Evolutionary conservation across 2,797 vertebrate species (phyloP).

Genomic region (Acanthopagrus latus): DNA sequence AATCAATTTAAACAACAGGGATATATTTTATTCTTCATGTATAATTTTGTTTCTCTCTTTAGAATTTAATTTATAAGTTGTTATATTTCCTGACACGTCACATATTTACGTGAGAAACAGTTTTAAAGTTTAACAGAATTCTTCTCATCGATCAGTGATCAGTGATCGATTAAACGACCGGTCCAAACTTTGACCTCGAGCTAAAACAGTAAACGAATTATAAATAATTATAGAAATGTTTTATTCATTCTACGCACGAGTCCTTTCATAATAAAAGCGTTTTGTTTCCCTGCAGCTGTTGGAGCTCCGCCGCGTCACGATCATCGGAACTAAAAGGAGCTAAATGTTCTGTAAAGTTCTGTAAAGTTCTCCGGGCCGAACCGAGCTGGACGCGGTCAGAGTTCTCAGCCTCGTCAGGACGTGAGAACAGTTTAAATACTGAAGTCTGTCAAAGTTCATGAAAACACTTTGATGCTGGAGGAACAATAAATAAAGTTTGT

Average conservation of each 20-base stretch:
- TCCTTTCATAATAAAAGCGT: neutral
- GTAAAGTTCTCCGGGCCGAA: too few relatives aligned
- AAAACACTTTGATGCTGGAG: neutral
- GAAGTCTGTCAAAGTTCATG: neutral
- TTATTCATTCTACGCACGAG: neutral
- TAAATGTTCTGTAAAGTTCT: too few relatives aligned
- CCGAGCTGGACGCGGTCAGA: neutral
- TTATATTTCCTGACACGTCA: neutral
- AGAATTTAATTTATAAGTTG: neutral
- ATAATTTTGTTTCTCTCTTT: neutral
- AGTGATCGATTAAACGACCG: constrained; percentile 4
- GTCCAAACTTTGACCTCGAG: constrained; percentile 30
- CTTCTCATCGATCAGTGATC: neutral
- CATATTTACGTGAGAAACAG: neutral
- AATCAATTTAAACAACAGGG: neutral
- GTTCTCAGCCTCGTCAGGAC: neutral
- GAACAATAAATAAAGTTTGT: neutral
- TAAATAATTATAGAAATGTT: neutral
- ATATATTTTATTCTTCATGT: too few relatives aligned
- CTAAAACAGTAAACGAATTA: too few relatives aligned
- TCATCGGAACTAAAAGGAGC: too few relatives aligned
- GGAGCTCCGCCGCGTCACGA: too few relatives aligned
- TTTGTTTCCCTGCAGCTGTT: too few relatives aligned
- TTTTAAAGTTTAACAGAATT: neutral
- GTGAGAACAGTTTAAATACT: neutral